phyloP scores from a whole-genome alignment of 2,113 vertebrate species.

The Festucalex cinctus region DNA sequence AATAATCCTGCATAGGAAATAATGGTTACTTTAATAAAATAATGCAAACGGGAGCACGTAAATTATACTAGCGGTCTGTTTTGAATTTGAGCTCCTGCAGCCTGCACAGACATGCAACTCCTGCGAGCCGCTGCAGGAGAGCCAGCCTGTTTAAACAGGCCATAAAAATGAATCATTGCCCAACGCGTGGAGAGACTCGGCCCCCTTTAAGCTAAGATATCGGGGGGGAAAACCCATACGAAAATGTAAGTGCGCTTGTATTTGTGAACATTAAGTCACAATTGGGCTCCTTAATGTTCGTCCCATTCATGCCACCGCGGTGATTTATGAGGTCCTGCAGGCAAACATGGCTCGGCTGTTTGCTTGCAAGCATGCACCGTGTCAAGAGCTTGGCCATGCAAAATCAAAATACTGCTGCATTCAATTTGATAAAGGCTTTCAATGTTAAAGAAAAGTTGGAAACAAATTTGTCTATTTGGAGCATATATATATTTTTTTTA shows the following conservation, averaged over 20 bases:
- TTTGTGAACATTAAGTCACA: conserved; percentile 90
- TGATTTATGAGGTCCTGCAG: conserved; percentile 97
- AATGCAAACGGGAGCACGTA: conserved; percentile 4
- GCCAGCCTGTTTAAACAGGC: conserved; percentile 70
- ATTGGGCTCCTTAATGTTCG: conserved; percentile 95
- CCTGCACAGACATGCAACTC: conserved; percentile 53
- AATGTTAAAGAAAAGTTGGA: conserved; percentile 6
- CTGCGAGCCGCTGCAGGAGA: background rate
- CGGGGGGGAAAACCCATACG: conserved; percentile 71
- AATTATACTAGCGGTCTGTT: conserved; percentile 27
- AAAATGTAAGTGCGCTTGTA: conserved; percentile 93
- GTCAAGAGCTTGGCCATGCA: conserved; percentile 47
- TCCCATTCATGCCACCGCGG: conserved; percentile 92
- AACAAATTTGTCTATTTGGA: no score
- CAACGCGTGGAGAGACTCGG: conserved; percentile 82
- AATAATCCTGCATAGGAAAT: conserved; percentile 8
- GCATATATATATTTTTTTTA: no score
- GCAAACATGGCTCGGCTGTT: conserved; percentile 81
- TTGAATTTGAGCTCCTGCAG: conserved; percentile 49
- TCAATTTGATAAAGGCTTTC: background rate
- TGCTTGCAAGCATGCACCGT: conserved; percentile 57
- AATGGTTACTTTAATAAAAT: conserved; percentile 8
- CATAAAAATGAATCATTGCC: conserved; percentile 98
- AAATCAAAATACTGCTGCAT: background rate
- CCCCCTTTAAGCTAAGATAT: conserved; percentile 82